Base-by-base conservation (phyloP, 2,888 invertebrate species). In the Orthonevra nobilis region DNA sequence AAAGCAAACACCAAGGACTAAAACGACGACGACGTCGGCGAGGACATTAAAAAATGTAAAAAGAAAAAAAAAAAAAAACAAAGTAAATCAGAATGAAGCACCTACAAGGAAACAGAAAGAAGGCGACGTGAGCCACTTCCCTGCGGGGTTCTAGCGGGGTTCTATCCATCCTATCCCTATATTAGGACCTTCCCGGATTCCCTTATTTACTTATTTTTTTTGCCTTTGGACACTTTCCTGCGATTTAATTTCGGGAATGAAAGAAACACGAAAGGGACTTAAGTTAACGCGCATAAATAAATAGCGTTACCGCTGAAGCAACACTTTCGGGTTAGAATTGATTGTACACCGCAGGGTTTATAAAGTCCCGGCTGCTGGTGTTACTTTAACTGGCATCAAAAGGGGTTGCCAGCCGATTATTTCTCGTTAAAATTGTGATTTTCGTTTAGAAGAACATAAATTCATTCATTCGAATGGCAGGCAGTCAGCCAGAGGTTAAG, bases 31-130 rank as follows among this genome's bases (percentile, higher is more conserved):
- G n/a, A n/a, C n/a, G n/a, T n/a, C n/a, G n/a, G n/a, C n/a, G n/a
- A n/a, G 52, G 48, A 61, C 79, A 79, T 79, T 79, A 64, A 48
- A 50, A 19, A 48, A 61, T n/a, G n/a, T n/a, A n/a, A n/a, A n/a
- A 23, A 23, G 23, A 23, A 23, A 23, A 23, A 23, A 23, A 23
- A 4, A 68, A 66, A 54, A 50, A 64, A 63, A 70, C 50, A 32
- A 70, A 64, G 75, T 64, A 70, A 77, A 75, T 75, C 74, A 75
- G 52, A 68, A 75, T 56, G 56, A 63, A 75, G 72, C 72, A 77
- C 70, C 70, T 46, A 26, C 38, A 44, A 23, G 34, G 5, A 14
- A 3, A 32, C 1, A 19, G 42, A n/a, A 12, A 5, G 15, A 20
- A 20, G 38, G 30, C 7, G 15, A 58, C 19, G 44, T 46, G 32